Conservation (phyloP, 1,140 invertebrate species). For the Cydia splendana region DNA sequence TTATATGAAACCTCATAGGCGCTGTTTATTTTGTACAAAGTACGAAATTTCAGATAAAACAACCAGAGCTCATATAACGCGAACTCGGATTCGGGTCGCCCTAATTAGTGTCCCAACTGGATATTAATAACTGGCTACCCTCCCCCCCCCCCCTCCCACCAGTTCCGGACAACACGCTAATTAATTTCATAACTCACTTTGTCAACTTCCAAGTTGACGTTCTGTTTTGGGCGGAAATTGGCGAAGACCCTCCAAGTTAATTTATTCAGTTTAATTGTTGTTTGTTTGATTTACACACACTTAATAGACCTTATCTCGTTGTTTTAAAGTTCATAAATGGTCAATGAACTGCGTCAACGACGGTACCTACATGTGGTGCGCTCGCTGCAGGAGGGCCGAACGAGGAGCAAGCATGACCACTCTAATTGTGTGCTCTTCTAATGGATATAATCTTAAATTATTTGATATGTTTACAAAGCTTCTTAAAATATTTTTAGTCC, state of each 20-base stretch:
- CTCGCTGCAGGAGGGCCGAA: no score
- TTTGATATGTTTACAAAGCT: background rate
- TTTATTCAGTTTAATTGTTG: constrained; percentile 30
- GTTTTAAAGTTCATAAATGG: no score
- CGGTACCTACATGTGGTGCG: no score
- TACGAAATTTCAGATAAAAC: background rate
- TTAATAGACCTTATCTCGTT: background rate
- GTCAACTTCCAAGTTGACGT: constrained; percentile 16
- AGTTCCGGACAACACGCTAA: constrained; percentile 23
- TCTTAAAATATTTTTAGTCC: background rate
- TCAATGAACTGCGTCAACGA: no score
- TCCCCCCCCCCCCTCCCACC: background rate
- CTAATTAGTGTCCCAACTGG: constrained; percentile 19
- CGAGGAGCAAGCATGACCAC: no score
- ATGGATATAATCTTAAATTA: background rate
- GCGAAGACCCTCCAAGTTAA: constrained; percentile 12
- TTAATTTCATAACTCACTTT: constrained; percentile 33
- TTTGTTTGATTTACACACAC: no score
- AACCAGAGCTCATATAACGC: background rate
- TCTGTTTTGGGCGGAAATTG: constrained; percentile 21
- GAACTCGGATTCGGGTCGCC: constrained; percentile 1
- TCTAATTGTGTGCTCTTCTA: background rate
- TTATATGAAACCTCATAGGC: no score
- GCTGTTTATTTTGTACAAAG: background rate
- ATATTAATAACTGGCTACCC: constrained; percentile 26